phyloP scores from a whole-genome alignment of 2,113 vertebrate genomes.

The Oreochromis spilurus region DNA sequence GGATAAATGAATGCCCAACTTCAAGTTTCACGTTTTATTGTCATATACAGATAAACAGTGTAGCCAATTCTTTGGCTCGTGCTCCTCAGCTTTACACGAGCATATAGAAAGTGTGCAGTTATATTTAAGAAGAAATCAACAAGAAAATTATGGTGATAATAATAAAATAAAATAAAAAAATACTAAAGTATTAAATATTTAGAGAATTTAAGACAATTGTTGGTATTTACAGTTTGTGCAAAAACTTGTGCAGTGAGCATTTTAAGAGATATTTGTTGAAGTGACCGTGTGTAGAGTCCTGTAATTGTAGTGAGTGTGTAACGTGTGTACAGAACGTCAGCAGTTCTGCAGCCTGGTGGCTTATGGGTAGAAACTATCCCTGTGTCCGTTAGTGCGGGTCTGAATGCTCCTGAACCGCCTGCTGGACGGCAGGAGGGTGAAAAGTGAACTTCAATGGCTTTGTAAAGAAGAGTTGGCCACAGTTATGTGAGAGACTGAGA shows the following conservation, averaged over 20 bases:
- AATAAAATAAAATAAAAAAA: background rate
- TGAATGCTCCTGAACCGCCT: background rate
- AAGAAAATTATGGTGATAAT: background rate
- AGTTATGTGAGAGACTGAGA: background rate
- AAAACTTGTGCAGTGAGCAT: background rate
- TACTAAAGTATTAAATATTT: background rate
- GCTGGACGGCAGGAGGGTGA: background rate
- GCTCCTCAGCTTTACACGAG: background rate
- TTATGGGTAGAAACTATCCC: background rate
- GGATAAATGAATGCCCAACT: background rate
- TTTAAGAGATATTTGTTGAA: background rate
- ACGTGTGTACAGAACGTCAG: background rate
- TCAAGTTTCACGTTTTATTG: background rate
- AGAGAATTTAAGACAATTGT: background rate
- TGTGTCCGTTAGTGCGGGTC: background rate
- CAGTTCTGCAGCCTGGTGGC: background rate
- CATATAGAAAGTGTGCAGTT: background rate
- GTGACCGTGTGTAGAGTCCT: background rate
- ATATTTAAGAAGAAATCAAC: background rate
- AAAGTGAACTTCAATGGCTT: background rate
- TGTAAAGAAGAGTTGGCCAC: background rate
- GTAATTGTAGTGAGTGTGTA: background rate
- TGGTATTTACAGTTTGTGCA: background rate
- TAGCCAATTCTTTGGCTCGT: background rate
- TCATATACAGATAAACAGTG: accelerated